Evolutionary conservation across 2,113 vertebrate genomes (phyloP).

Genomic region (Acanthochromis polyacanthus): DNA sequence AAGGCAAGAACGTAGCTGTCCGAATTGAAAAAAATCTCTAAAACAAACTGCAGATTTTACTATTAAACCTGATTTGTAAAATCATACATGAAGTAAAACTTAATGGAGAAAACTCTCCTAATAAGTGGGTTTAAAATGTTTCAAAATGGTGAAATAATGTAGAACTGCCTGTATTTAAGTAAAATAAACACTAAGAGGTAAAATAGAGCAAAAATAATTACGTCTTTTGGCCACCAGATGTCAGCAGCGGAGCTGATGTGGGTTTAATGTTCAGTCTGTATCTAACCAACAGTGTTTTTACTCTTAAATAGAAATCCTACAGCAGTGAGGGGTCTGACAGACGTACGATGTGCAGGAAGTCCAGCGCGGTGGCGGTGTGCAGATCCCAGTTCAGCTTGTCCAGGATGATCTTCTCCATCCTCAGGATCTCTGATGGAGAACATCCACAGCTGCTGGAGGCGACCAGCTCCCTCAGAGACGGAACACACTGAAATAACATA

Average conservation of each 20-base stretch:
- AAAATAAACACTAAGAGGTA: no score
- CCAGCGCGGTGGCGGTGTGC: slow-evolving; percentile 93
- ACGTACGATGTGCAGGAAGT: slow-evolving; percentile 97
- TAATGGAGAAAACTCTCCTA: no score
- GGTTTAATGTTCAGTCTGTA: neutral
- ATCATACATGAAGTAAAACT: no score
- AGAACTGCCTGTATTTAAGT: no score
- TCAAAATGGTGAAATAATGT: no score
- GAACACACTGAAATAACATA: slow-evolving; percentile 87
- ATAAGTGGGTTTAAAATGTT: no score
- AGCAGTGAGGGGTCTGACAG: neutral
- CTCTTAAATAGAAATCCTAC: neutral
- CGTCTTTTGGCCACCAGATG: neutral
- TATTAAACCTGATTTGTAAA: no score
- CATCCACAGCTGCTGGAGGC: slow-evolving; percentile 94
- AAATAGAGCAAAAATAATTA: no score
- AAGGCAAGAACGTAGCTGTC: no score
- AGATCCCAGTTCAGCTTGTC: slow-evolving; percentile 98
- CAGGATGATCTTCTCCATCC: slow-evolving; percentile 98
- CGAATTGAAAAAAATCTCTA: no score
- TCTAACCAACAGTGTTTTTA: neutral
- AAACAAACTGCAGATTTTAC: no score
- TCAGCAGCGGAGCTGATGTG: neutral
- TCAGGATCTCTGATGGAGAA: slow-evolving; percentile 94
- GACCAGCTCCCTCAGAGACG: slow-evolving; percentile 91